These are phyloP conservation scores for Leptinotarsa tumamoca DNA, from an alignment of 2,888 invertebrate genomes.

Conservation along the genomic window DNA sequence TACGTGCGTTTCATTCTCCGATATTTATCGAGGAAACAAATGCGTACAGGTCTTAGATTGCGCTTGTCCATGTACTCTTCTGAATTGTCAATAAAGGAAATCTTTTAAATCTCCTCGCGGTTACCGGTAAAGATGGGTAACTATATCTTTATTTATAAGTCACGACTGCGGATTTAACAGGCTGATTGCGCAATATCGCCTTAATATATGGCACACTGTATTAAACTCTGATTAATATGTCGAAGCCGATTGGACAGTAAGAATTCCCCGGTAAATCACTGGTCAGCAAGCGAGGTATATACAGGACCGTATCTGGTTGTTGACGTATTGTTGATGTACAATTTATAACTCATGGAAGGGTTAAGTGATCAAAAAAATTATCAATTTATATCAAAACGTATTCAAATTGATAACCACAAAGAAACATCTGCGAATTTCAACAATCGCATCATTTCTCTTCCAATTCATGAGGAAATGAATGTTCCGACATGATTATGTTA, in stretches of 20 bases:
- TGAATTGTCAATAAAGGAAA: conserved; percentile 57
- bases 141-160: conserved; percentile 61
- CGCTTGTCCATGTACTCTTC: conserved; percentile 53
- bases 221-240: conserved; percentile 36
- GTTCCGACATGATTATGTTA: too few species aligned
- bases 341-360: background rate
- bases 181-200: conserved; percentile 53
- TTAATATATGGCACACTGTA: conserved; percentile 51
- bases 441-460: too few species aligned
- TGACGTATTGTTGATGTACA: background rate
- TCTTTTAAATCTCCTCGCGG: conserved; percentile 54
- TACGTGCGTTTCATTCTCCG: conserved; percentile 49
- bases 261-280: conserved; percentile 49
- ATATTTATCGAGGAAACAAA: conserved; percentile 56
- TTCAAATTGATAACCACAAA: too few species aligned
- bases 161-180: conserved; percentile 54
- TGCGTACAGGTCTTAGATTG: conserved; percentile 54
- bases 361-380: too few species aligned
- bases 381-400: too few species aligned
- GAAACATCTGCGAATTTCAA: too few species aligned
- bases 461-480: too few species aligned
- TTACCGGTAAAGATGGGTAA: conserved; percentile 56
- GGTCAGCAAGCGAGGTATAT: conserved; percentile 13
- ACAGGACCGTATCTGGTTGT: background rate
- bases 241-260: conserved; percentile 49